Conservation (phyloP, 1,140 invertebrate genomes). For the Berghia stephanieae region DNA sequence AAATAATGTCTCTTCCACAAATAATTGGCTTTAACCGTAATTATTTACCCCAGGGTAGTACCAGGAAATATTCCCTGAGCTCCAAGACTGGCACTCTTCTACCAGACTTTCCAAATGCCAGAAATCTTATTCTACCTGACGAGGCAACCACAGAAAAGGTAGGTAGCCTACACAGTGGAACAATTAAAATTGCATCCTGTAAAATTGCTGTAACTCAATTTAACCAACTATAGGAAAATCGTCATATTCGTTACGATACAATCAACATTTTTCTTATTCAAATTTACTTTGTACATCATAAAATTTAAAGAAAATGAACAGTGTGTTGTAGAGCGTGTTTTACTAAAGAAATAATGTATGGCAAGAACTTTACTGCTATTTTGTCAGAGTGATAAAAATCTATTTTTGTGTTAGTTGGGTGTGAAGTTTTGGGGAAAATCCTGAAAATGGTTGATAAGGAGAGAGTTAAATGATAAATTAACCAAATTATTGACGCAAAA, state of each 20-base stretch:
- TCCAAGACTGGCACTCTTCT: slow-evolving; percentile 68
- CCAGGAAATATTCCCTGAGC: slow-evolving; percentile 63
- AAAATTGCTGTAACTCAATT: background rate
- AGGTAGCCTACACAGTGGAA: slow-evolving; percentile 14
- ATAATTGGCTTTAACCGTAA: background rate
- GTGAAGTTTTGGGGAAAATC: background rate
- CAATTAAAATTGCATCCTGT: background rate
- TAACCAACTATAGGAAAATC: no score
- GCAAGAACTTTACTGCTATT: no score
- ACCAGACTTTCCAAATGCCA: slow-evolving; percentile 69
- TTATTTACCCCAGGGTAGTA: slow-evolving; percentile 48
- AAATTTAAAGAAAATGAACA: no score
- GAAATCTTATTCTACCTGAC: slow-evolving; percentile 67
- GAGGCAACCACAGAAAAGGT: slow-evolving; percentile 66
- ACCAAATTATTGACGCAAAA: background rate
- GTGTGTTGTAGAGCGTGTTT: no score
- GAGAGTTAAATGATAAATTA: no score
- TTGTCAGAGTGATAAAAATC: no score
- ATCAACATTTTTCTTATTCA: no score
- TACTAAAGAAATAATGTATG: no score
- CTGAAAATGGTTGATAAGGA: no score
- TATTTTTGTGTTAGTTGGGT: no score
- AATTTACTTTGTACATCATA: no score
- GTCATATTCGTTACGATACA: no score
- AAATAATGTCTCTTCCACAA: background rate